Evolutionary conservation across 2,113 vertebrate species (phyloP).

Genomic region (Barnardius zonarius): DNA sequence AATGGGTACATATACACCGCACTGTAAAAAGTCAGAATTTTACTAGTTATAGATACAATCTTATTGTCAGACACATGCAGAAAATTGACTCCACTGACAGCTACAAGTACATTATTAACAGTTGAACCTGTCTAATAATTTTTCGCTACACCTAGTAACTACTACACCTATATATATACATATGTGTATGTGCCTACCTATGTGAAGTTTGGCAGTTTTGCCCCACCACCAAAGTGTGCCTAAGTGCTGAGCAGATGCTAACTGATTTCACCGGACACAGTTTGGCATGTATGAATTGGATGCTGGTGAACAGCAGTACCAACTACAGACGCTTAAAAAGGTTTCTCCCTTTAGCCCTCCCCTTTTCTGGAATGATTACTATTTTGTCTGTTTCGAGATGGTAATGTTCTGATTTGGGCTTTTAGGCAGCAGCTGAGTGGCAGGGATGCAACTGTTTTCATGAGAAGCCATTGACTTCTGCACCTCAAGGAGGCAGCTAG

Average conservation of each 20-base stretch:
- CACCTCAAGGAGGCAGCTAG: not conserved
- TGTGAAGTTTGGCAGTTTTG: not conserved
- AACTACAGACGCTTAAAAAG: not conserved
- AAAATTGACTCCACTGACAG: not conserved
- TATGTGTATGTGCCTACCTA: not conserved
- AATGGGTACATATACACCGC: not conserved
- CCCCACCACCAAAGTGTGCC: not conserved
- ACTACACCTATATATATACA: not conserved
- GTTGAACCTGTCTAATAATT: not conserved
- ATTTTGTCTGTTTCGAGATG: not conserved
- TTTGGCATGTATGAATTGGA: not conserved
- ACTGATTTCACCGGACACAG: not conserved
- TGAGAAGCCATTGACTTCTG: not conserved
- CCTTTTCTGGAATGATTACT: not conserved
- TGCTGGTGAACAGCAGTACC: not conserved
- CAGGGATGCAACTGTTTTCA: not conserved
- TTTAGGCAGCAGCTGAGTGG: not conserved
- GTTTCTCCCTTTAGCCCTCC: not conserved
- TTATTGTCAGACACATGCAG: not conserved
- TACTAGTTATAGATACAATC: not conserved
- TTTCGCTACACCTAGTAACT: not conserved
- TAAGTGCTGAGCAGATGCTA: not conserved
- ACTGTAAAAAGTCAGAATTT: not conserved
- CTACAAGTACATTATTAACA: not conserved
- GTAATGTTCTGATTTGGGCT: not conserved